Conservation (phyloP, 2,888 invertebrate species). For the Branchipolynoe longqiensis region DNA sequence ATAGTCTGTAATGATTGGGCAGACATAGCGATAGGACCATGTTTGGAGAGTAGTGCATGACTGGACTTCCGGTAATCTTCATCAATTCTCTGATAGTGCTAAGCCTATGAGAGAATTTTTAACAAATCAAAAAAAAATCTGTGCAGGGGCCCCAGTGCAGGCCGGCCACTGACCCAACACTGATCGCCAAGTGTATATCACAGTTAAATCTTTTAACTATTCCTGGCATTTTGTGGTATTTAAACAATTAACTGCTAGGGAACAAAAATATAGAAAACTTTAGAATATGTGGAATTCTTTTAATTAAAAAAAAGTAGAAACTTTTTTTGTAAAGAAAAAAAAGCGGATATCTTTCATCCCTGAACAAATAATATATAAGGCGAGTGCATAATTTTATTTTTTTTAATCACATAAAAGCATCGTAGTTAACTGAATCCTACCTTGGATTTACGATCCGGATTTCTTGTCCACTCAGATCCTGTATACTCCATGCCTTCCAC, state of each 20-base stretch:
- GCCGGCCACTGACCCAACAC: not conserved
- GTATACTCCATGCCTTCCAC: constrained; percentile 34
- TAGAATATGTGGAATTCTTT: not conserved
- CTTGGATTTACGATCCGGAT: constrained; percentile 2
- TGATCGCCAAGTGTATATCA: not conserved
- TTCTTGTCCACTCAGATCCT: constrained; percentile 1
- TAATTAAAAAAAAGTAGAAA: not conserved
- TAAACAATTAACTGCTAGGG: not conserved
- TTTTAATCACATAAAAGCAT: not conserved
- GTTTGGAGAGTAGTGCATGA: too few species aligned
- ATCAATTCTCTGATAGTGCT: too few species aligned
- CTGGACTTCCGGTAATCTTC: too few species aligned
- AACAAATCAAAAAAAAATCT: not conserved
- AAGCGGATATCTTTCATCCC: too few species aligned
- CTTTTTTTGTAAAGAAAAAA: too few species aligned
- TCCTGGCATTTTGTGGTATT: too few species aligned
- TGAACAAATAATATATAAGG: too few species aligned
- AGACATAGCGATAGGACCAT: too few species aligned
- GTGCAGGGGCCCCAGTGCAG: not conserved
- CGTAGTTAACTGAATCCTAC: not conserved
- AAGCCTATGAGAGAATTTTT: not conserved
- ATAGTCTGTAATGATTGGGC: too few species aligned
- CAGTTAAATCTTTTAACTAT: not conserved
- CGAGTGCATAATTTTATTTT: not conserved
- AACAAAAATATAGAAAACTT: not conserved